Base-by-base conservation (phyloP, 2,797 vertebrate genomes). In the Danio tinwini region DNA sequence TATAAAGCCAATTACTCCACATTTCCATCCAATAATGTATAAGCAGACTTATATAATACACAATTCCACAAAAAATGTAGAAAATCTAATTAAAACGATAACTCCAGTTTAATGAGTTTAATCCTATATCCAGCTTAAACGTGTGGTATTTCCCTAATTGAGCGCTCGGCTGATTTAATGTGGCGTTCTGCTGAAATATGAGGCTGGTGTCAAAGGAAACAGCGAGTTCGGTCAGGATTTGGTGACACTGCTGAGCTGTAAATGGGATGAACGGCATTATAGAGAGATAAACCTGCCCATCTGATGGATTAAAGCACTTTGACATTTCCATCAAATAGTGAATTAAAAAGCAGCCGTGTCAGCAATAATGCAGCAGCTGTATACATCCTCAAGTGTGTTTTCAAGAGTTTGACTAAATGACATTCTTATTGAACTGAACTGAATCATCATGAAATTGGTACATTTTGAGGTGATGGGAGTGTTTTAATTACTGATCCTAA, bases 301-400 rank as follows among this genome's bases (percentile, higher is more conserved):
- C 88, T 90, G 90, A 89, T 86, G 91, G 90, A 93, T 93, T 92
- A 92, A 86, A 85, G 85, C 88, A 88, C 91, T 92, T 90, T 92
- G 86, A 92, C 90, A 88, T 91, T 89, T 91, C 47, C 88, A 88
- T 88, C 89, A 86, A 91, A 91, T 89, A 89, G 86, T 92, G 89
- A 93, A 92, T 92, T 74, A 29, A 61, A 64, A 81, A 65, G 74
- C 21, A 16, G 62, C 40, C 9, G 1, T 40, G 82, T 83, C 73
- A 83, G 62, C 74, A 67, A 44, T 77, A 71, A 68, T 14, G 14
- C 29, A 29, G 29, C 56, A 29, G 62, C 21, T 19, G 63, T 76
- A 67, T 58, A 76, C 74, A 19, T 56, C 40, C 52, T 29, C 29
- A 3, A 29, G 29, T 29, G 3, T 29, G 29, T 29, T 29, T 29